phyloP scores from a whole-genome alignment of 2,113 vertebrate species.

The Aegypius monachus region DNA sequence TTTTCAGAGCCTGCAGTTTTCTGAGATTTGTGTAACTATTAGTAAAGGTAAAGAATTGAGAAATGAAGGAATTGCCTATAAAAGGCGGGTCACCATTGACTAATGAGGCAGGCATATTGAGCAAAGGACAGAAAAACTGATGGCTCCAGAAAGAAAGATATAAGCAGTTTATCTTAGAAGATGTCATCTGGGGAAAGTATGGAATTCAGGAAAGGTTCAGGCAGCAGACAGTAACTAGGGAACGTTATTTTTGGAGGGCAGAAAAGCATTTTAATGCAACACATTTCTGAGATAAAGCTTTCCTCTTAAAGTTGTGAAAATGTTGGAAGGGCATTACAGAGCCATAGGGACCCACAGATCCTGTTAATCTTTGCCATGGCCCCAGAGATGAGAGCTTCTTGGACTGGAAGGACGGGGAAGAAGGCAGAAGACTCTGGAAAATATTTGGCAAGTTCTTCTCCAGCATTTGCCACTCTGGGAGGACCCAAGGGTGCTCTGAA shows the following conservation, averaged over 20 bases:
- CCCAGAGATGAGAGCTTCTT: neutral
- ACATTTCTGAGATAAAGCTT: neutral
- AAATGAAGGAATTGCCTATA: neutral
- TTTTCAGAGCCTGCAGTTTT: neutral
- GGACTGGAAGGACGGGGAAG: neutral
- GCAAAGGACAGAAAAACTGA: neutral
- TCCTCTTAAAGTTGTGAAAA: neutral
- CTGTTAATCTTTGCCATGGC: neutral
- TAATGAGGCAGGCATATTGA: neutral
- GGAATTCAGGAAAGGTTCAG: neutral
- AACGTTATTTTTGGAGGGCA: neutral
- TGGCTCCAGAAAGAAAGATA: neutral
- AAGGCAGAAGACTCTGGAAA: neutral
- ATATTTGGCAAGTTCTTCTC: neutral
- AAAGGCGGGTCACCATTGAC: neutral
- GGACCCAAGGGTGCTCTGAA: neutral
- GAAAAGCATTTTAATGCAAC: neutral
- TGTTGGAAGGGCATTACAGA: neutral
- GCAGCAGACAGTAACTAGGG: neutral
- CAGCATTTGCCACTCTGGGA: neutral
- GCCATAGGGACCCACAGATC: neutral
- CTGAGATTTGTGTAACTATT: neutral
- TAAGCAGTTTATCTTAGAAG: neutral
- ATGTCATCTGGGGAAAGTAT: neutral
- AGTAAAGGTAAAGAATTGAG: conserved; percentile 6